Base-by-base conservation (phyloP, 2,888 invertebrate genomes). In the Platycnemis pennipes region DNA sequence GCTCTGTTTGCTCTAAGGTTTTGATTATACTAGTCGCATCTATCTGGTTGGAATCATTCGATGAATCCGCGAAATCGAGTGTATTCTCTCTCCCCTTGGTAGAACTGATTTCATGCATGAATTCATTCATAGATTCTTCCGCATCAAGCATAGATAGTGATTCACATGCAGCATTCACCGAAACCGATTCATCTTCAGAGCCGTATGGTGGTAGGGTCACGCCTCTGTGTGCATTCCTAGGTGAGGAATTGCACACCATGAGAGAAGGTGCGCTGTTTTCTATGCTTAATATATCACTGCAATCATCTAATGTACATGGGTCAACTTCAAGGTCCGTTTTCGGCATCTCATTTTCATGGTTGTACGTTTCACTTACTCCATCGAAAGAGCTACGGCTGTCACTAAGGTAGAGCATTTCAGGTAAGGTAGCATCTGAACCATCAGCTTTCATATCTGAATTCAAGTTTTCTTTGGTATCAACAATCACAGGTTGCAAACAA, bases 401-500 rank as follows among this genome's bases (percentile, higher is more conserved):
- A 22, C 91, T 91, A 5, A 69, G 63, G 22, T 63, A 91, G n/a
- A 69, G 19, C 44, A 42, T 63, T 26, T 89, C 89, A 44, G 91
- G 63, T 5, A 69, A 91, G 8, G 44, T 42, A 44, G 26, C 63
- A 44, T 91, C 91, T 11, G 63, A 91, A 26, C 5, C 63, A 26
- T 26, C 5, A 42, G 63, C 7, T 91, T 63, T 44, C 13, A n/a
- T n/a, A n/a, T 0, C 63, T 44, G 22, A 26, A 45, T 69, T 16
- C n/a, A 77, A 77, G 77, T 63, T 42, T 26, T 42, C 63, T 44
- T 91, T 69, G 45, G 91, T 63, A 63, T 13, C 44, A 56, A 63
- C 91, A 91, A 91, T 63, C 19, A 91, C 91, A 63, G 91, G 91
- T 16, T 91, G 22, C 44, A 91, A 63, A 63, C 42, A 91, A 56